phyloP scores from a whole-genome alignment of 2,797 vertebrate species.

The Poeciliopsis paucimaculata region DNA sequence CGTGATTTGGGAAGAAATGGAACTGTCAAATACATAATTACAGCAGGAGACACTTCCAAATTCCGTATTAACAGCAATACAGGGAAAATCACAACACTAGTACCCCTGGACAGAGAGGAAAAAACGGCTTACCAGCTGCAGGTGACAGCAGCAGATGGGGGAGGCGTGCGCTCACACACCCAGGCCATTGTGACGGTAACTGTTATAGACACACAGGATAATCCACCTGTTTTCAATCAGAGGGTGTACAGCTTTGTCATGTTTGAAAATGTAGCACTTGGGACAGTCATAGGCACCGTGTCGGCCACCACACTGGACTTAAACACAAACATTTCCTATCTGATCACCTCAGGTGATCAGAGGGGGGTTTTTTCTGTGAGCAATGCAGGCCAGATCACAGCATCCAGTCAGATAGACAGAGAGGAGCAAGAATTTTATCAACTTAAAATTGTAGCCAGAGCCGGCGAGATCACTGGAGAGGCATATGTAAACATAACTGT shows the following conservation, averaged over 20 bases:
- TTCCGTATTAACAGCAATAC: constrained; percentile 90
- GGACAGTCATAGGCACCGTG: constrained; percentile 89
- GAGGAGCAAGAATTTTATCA: constrained; percentile 95
- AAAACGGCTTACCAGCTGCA: constrained; percentile 94
- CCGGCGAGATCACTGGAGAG: constrained; percentile 91
- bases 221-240: constrained; percentile 92
- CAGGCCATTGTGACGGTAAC: constrained; percentile 94
- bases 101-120: constrained; percentile 93
- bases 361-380: constrained; percentile 89
- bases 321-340: constrained; percentile 94
- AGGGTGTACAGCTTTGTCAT: constrained; percentile 93
- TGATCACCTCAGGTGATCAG: constrained; percentile 95
- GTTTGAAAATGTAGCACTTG: constrained; percentile 92
- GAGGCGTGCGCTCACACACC: constrained; percentile 86
- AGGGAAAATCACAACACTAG: constrained; percentile 89
- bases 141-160: constrained; percentile 89
- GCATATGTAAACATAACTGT: constrained; percentile 93
- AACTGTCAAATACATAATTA: constrained; percentile 91
- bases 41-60: constrained; percentile 89
- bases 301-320: constrained; percentile 93
- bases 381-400: constrained; percentile 86
- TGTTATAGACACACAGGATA: constrained; percentile 96
- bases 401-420: constrained; percentile 88
- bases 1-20: constrained; percentile 92
- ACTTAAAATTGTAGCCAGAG: constrained; percentile 92